A percentile compares a stretch with the other conserved stretches of the same genome.
phyloP scores from a whole-genome alignment of 2,888 invertebrate genomes.

The Smittia sp. region DNA sequence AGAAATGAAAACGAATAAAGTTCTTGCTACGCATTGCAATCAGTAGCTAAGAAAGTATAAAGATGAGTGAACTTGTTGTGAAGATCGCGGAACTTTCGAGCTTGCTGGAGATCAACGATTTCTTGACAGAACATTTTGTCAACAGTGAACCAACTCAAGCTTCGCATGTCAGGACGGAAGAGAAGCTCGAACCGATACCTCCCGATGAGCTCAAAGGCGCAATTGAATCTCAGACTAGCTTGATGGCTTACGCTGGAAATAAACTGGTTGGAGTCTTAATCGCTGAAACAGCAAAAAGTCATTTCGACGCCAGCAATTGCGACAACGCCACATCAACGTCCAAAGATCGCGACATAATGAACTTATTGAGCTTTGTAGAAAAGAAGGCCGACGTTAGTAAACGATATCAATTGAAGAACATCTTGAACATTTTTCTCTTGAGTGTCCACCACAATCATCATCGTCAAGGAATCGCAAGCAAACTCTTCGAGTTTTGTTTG shows the following conservation, averaged over 20 bases:
- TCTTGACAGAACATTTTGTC: not conserved
- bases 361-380: not conserved
- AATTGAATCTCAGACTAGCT: too few relatives aligned
- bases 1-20: too few relatives aligned
- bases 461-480: not conserved
- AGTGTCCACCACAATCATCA: conserved; percentile 17
- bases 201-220: too few relatives aligned
- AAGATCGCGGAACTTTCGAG: not conserved
- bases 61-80: too few relatives aligned
- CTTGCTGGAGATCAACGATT: not conserved
- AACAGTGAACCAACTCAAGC: not conserved
- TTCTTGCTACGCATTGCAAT: too few relatives aligned
- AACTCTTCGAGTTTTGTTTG: not conserved
- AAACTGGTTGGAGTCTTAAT: conserved; percentile 23
- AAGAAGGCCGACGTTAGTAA: not conserved
- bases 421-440: conserved; percentile 10
- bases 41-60: too few relatives aligned
- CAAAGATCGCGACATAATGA: not conserved
- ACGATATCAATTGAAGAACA: not conserved
- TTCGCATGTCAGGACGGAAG: not conserved
- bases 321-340: too few relatives aligned
- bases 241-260: too few relatives aligned
- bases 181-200: too few relatives aligned
- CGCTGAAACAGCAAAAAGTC: not conserved
- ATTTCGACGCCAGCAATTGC: too few relatives aligned